Evolutionary conservation across 2,797 vertebrate genomes (phyloP).

Genomic region (Epinephelus coioides): DNA sequence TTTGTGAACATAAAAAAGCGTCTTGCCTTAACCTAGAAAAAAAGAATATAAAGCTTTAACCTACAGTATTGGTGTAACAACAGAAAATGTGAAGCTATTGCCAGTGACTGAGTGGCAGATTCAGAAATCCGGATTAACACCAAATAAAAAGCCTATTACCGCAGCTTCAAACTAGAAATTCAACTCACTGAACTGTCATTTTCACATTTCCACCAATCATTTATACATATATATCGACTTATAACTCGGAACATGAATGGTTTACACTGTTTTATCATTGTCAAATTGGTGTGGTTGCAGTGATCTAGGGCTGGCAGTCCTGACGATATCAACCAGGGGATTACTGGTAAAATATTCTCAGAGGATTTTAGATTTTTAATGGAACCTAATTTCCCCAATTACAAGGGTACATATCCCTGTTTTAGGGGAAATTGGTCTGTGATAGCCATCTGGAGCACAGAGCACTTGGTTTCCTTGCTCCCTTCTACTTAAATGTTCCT

Average conservation of each 20-base stretch:
- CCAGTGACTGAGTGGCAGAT: background rate
- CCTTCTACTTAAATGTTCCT: background rate
- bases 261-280: background rate
- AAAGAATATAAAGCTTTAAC: background rate
- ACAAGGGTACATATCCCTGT: background rate
- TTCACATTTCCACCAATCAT: background rate
- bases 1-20: conserved; percentile 22
- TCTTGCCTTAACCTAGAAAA: conserved; percentile 21
- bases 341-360: background rate
- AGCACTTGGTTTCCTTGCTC: background rate
- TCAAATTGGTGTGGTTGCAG: background rate
- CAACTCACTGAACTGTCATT: background rate
- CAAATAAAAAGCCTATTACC: background rate
- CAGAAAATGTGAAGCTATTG: background rate
- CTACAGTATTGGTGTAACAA: background rate
- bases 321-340: background rate
- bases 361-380: background rate
- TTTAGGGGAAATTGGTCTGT: background rate
- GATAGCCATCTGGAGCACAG: background rate
- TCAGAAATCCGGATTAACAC: background rate
- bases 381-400: background rate
- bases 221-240: background rate
- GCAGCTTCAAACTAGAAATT: background rate
- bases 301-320: background rate
- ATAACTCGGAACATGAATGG: background rate